These are phyloP conservation scores for Mus caroli DNA, from an alignment of 2,797 vertebrate genomes.

Conservation along the genomic window DNA sequence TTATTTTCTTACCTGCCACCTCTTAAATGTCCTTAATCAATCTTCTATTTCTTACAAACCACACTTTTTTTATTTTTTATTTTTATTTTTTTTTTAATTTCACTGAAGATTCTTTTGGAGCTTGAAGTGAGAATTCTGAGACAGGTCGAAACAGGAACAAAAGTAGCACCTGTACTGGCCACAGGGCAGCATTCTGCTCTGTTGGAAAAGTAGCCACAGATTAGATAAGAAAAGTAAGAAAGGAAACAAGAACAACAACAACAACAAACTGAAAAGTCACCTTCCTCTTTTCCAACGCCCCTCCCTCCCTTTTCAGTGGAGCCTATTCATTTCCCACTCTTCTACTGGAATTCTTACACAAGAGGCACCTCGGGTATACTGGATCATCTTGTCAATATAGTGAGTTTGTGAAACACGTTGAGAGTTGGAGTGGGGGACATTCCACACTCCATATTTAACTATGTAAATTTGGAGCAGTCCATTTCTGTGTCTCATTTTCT, in stretches of 20 bases:
- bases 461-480: neutral
- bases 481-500: neutral
- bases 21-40: conserved; percentile 49
- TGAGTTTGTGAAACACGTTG: neutral
- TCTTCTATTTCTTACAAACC: conserved; percentile 28
- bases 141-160: neutral
- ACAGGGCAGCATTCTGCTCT: neutral
- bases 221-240: neutral
- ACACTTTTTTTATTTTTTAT: neutral
- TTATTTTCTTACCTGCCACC: conserved; percentile 66
- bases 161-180: neutral
- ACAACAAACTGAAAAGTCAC: neutral
- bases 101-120: neutral
- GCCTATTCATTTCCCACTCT: neutral
- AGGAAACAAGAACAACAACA: neutral
- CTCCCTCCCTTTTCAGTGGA: neutral
- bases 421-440: neutral
- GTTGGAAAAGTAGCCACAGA: neutral
- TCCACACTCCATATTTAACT: neutral
- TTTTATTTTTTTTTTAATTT: too few relatives aligned
- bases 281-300: neutral
- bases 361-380: accelerated
- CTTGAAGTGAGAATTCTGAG: conserved; percentile 4
- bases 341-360: neutral
- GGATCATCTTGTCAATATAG: neutral